These are phyloP conservation scores for Achlya flavicornis DNA, from an alignment of 2,888 invertebrate species.

Conservation along the genomic window DNA sequence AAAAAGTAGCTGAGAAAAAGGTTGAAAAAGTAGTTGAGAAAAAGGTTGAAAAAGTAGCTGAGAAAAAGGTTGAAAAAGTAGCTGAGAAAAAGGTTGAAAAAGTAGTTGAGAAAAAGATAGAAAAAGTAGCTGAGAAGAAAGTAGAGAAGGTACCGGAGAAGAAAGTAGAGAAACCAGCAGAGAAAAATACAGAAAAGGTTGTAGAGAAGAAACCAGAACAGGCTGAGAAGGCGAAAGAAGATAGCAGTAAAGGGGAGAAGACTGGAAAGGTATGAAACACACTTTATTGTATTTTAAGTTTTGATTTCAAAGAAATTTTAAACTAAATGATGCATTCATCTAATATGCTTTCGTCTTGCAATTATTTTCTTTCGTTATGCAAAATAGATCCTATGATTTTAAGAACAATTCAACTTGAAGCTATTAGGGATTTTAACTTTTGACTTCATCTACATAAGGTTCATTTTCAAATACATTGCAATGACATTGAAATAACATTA, in stretches of 20 bases:
- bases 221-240: constrained; percentile 43
- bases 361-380: background rate
- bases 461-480: too few species aligned
- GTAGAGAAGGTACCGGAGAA: constrained; percentile 41
- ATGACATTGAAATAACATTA: too few species aligned
- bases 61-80: constrained; percentile 29
- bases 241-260: constrained; percentile 54
- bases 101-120: constrained; percentile 28
- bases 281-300: constrained; percentile 12
- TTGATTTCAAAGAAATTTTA: background rate
- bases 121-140: constrained; percentile 34
- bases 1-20: constrained; percentile 31
- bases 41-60: constrained; percentile 37
- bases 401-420: too few species aligned
- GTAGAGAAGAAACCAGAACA: constrained; percentile 29
- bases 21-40: constrained; percentile 38
- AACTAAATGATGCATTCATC: background rate
- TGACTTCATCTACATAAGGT: too few species aligned
- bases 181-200: constrained; percentile 30
- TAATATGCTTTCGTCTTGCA: too few species aligned
- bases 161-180: constrained; percentile 17
- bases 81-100: constrained; percentile 38
- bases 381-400: background rate
- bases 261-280: constrained; percentile 53
- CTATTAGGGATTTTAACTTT: too few species aligned